phyloP scores from a whole-genome alignment of 2,797 vertebrate genomes.

The Propithecus deckenii region DNA sequence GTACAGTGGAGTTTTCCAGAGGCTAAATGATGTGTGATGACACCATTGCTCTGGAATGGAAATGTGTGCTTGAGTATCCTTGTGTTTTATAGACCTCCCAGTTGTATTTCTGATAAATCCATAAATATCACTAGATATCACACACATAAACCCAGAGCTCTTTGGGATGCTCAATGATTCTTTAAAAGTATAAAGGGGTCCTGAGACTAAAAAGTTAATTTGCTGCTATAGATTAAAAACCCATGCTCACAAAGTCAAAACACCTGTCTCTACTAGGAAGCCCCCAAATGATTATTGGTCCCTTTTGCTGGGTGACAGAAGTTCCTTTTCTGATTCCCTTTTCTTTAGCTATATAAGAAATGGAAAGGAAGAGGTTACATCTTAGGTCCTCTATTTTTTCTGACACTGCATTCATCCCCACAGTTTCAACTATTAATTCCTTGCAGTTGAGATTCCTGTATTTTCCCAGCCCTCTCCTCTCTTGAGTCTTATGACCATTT shows the following conservation, averaged over 20 bases:
- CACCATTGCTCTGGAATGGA: background rate
- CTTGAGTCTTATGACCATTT: background rate
- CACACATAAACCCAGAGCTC: background rate
- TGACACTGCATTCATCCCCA: background rate
- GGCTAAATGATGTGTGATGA: no score
- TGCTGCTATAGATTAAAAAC: background rate
- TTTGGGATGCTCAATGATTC: background rate
- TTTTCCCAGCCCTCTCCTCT: background rate
- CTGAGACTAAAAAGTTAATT: background rate
- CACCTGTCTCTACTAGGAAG: background rate
- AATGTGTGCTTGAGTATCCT: background rate
- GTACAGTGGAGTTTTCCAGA: background rate
- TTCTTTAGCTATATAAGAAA: background rate
- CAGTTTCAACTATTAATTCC: background rate
- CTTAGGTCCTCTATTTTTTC: background rate
- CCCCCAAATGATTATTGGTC: background rate
- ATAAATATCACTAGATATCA: background rate
- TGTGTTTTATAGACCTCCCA: background rate
- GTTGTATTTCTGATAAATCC: background rate
- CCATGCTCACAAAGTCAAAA: conserved; percentile 1
- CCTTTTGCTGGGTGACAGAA: background rate
- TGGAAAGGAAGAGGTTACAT: background rate
- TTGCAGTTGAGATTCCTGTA: background rate
- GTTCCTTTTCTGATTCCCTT: background rate
- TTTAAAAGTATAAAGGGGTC: background rate